Percentiles rank a stretch among this genome's conserved stretches.
Conservation (phyloP, 2,888 invertebrate genomes). For the Cosmia pyralina region DNA sequence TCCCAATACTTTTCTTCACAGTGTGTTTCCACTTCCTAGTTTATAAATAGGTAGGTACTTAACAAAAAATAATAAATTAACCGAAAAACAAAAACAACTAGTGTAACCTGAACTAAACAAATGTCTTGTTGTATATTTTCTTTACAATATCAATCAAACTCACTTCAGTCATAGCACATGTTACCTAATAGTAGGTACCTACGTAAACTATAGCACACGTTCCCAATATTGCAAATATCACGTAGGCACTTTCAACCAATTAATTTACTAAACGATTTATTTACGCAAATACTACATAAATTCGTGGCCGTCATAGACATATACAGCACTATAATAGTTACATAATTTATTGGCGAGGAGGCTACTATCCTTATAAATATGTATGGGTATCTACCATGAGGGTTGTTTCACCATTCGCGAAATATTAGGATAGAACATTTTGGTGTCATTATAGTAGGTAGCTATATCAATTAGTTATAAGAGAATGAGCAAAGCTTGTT, state of each 20-base stretch:
- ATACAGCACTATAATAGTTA: constrained; percentile 38
- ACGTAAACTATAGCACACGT: constrained; percentile 11
- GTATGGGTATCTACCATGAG: constrained; percentile 34
- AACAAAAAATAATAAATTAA: constrained; percentile 20
- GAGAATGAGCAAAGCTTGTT: neutral
- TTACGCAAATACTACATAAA: constrained; percentile 52
- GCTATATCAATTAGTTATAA: neutral
- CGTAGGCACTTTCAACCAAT: constrained; percentile 8
- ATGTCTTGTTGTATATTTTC: constrained; percentile 28
- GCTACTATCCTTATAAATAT: constrained; percentile 47
- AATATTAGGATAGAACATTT: constrained; percentile 14
- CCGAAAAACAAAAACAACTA: neutral
- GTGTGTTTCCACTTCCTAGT: constrained; percentile 29
- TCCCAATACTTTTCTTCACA: constrained; percentile 28
- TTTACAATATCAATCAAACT: constrained; percentile 27
- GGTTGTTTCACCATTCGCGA: constrained; percentile 30
- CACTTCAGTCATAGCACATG: neutral
- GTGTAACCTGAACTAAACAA: constrained; percentile 19
- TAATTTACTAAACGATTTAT: constrained; percentile 29
- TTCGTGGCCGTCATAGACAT: constrained; percentile 19
- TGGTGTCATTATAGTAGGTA: neutral
- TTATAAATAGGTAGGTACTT: constrained; percentile 18
- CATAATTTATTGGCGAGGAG: constrained; percentile 46
- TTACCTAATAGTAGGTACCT: neutral
- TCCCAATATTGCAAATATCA: constrained; percentile 5